Evolutionary conservation across 2,888 invertebrate species (phyloP), one percentile per base, ranked within the genome.

Genomic region (Tinea semifulvella): DNA sequence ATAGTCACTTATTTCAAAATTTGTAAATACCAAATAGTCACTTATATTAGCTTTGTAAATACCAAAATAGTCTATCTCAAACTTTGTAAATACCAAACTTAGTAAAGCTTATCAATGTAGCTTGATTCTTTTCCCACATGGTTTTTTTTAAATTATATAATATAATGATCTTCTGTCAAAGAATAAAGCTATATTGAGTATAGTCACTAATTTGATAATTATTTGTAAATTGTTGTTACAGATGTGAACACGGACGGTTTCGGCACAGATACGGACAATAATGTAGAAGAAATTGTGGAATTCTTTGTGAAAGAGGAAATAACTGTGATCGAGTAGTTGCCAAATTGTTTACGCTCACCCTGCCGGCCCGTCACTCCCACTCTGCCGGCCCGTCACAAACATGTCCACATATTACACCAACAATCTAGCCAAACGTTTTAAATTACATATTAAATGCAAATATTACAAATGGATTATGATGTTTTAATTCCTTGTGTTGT

Each of bases 251-350:
- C 97, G n/a, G 96, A 97, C 74, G 91, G 90, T 66, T 76, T 95
- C 56, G 92, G 93, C 67, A 90, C 91, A 44, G 93, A 95, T 63
- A 84, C 87, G 43, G 86, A 87, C 58, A 94, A 95, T 69, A 88
- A 94, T 60, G 95, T 96, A 68, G 97, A 97, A 68, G 97, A 98
- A 84, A 85, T 91, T 64, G 91, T 98, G 62, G 97, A 98, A 89
- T 96, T 97, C 90, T 93, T 98, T 85, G 88, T 97, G 68, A 96
- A 96, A 85, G 96, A 97, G 84, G 96, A 97, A 86, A 86, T 87
- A 61, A 90, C 88, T 14, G 73, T 88, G 56, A 83, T 92, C 65
- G 92, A 92, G 84, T 92, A 89, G 73, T 77, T 74, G 58, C 61
- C 40, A n/a, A 7, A 11, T 5, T 10, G 8, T 5, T 5, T 31